These are phyloP conservation scores for Masticophis lateralis DNA, from an alignment of 2,797 vertebrate genomes.

Conservation along the genomic window DNA sequence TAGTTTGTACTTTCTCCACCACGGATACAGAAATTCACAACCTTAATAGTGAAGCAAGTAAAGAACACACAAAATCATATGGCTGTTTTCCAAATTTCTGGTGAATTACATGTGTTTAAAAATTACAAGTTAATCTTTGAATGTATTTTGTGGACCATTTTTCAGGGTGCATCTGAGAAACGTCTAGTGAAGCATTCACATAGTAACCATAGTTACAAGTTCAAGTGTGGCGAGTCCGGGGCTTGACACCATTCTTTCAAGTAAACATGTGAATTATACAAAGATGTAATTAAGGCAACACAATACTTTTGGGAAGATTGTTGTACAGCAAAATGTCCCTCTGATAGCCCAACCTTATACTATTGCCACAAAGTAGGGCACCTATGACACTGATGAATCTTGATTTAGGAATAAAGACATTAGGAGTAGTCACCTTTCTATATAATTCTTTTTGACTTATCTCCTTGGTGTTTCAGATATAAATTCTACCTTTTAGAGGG, in stretches of 20 bases:
- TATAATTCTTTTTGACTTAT: neutral
- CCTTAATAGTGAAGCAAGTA: neutral
- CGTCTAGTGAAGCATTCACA: neutral
- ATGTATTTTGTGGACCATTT: neutral
- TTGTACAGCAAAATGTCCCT: neutral
- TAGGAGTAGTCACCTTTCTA: neutral
- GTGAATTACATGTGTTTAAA: conserved; percentile 16
- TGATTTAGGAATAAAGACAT: neutral
- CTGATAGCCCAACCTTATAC: neutral
- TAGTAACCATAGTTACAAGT: neutral
- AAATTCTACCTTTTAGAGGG: neutral
- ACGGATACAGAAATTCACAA: conserved; percentile 17
- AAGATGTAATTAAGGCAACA: neutral
- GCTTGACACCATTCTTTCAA: neutral
- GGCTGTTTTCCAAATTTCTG: conserved; percentile 29
- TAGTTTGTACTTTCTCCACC: conserved; percentile 12
- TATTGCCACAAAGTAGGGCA: neutral
- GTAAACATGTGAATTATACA: neutral
- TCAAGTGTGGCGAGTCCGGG: no score
- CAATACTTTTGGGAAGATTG: neutral
- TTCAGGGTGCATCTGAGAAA: neutral
- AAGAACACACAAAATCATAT: conserved; percentile 24
- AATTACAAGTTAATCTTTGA: conserved; percentile 1
- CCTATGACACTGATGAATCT: neutral
- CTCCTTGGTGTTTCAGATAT: neutral